Conservation (phyloP, 2,113 vertebrate genomes). For the Chinchilla lanigera region DNA sequence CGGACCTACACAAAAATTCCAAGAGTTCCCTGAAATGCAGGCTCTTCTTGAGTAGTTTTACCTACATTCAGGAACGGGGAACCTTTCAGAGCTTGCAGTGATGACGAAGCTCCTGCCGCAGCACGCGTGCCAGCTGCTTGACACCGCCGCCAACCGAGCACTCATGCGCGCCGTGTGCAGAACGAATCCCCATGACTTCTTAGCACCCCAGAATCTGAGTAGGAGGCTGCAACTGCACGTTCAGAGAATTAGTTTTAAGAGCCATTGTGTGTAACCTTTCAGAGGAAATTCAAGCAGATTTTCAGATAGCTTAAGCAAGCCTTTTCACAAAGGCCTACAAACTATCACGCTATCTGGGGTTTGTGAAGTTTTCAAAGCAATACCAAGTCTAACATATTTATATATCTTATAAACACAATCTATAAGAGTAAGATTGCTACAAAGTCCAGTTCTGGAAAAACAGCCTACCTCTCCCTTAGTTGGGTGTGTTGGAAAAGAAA, state of each 20-base stretch:
- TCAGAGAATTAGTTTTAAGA: slow-evolving; percentile 53
- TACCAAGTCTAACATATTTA: slow-evolving; percentile 3
- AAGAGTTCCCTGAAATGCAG: neutral
- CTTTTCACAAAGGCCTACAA: neutral
- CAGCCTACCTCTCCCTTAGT: neutral
- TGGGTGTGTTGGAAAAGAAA: neutral
- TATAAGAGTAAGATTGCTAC: neutral
- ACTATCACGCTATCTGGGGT: neutral
- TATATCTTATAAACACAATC: neutral
- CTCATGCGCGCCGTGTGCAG: neutral
- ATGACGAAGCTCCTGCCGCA: neutral
- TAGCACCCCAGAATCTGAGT: neutral
- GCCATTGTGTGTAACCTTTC: slow-evolving; percentile 33
- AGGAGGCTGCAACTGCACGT: slow-evolving; percentile 49
- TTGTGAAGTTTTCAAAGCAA: slow-evolving; percentile 34
- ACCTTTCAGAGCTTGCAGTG: neutral
- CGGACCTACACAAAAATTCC: neutral
- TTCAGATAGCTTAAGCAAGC: slow-evolving; percentile 47
- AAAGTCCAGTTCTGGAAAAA: neutral
- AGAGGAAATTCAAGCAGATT: slow-evolving; percentile 56
- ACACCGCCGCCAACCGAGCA: neutral
- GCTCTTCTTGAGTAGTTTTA: neutral
- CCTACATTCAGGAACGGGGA: neutral
- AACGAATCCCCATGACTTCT: slow-evolving; percentile 9
- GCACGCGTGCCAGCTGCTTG: neutral